Evolutionary conservation across 2,888 invertebrate genomes (phyloP).

Genomic region (Volucella inanis): DNA sequence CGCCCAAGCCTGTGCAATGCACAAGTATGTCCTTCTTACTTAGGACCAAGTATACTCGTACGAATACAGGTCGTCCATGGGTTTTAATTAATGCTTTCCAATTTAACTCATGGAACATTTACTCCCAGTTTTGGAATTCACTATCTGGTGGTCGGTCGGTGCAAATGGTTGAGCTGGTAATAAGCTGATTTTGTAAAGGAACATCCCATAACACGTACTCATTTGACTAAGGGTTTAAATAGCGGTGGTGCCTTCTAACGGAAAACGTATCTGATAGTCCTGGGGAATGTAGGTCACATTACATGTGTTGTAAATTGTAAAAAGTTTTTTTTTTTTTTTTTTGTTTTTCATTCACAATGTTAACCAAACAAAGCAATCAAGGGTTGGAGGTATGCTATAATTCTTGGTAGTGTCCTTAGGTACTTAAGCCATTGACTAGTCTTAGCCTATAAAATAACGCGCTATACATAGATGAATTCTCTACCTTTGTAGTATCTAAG

Average conservation of each 20-base stretch:
- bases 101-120: conserved; percentile 55
- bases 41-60: conserved; percentile 25
- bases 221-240: conserved; percentile 26
- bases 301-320: conserved; percentile 7
- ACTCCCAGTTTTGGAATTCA: conserved; percentile 50
- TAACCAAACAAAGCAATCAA: too few species aligned
- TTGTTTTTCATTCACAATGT: too few species aligned
- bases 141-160: conserved; percentile 19
- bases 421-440: too few species aligned
- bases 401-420: too few species aligned
- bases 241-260: conserved; percentile 10
- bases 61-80: background rate
- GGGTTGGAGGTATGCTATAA: too few species aligned
- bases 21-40: conserved; percentile 51
- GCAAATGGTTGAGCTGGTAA: conserved; percentile 44
- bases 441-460: too few species aligned
- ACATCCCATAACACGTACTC: conserved; percentile 27
- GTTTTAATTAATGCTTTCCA: conserved; percentile 71
- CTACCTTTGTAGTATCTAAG: too few species aligned
- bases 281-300: conserved; percentile 58
- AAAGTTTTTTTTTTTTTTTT: too few species aligned
- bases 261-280: conserved; percentile 43
- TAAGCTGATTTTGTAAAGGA: conserved; percentile 57
- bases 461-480: too few species aligned
- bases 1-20: conserved; percentile 37